Base-by-base conservation (phyloP, 2,888 invertebrate genomes). In the Cephus nigrinus region DNA sequence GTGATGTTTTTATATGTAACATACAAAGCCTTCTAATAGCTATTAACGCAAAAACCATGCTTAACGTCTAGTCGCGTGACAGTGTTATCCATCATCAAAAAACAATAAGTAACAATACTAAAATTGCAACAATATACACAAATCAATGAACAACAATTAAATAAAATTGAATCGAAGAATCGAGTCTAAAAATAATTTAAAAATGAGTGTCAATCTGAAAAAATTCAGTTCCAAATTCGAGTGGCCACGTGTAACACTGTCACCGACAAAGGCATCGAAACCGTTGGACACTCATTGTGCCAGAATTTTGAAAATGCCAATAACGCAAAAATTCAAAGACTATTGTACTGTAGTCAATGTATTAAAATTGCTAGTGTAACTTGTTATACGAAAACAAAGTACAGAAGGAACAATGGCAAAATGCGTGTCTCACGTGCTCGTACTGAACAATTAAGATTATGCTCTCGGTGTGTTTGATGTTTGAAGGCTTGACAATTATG, bases 401-500 rank as follows among this genome's bases (percentile, higher is more conserved):
- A 36, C 12, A 15, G 36, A 36, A 36, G 0, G 55, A 23, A 3
- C 23, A 55, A 55, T 23, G 23, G 55, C 55, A 55, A 5, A 55
- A 55, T 55, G 23, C 9, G 55, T 55, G 23, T 23, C 55, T 23
- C 23, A 0, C 55, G 55, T 23, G 23, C 2, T 55, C 55, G 55
- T 55, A 23, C 23, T 23, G 23, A 55, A 55, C 15, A 55, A 55
- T 23, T 23, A 23, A 23, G 9, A 55, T 71, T 71, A 31, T 3
- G 71, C 71, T 74, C 78, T 78, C 73, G 72, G 75, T 78, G 72
- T 75, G 30, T 72, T 69, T 78, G 75, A 55, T 69, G 78, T 75
- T 75, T 36, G 75, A 78, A 79, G 69, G 75, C 79, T 82, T 35
- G 76, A 80, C 79, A 80, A 78, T 81, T 80, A n/a, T 79, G 75